A percentile compares a stretch with the other conserved stretches of the same genome.
Conservation (phyloP, 2,113 vertebrate species). For the Bucco capensis region DNA sequence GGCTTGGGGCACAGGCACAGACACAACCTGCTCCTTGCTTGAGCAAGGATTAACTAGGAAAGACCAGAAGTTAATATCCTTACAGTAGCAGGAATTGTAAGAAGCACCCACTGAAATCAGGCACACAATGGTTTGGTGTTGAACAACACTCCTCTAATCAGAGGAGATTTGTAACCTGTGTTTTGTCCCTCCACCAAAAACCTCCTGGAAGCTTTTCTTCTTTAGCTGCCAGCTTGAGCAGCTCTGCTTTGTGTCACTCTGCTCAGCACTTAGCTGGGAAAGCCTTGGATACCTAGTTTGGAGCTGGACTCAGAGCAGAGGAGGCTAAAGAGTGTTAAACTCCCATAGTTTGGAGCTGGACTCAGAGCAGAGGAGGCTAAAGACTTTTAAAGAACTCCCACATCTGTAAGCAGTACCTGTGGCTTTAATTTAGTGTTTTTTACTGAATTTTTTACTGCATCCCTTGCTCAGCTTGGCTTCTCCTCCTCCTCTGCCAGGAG, state of each 20-base stretch:
- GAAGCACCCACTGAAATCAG: not conserved
- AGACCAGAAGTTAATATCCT: not conserved
- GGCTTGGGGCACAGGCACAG: not conserved
- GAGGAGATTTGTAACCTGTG: not conserved
- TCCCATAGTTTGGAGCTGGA: not conserved
- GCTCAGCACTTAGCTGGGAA: not conserved
- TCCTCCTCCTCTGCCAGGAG: not conserved
- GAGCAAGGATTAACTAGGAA: not conserved
- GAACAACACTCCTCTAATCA: not conserved
- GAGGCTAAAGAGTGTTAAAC: not conserved
- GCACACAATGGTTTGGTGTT: not conserved
- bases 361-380: too few relatives aligned
- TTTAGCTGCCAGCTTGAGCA: not conserved
- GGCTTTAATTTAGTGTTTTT: not conserved
- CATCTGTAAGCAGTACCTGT: not conserved
- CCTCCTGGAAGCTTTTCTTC: not conserved
- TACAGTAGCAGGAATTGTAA: not conserved
- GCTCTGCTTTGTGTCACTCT: not conserved
- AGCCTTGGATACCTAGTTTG: not conserved
- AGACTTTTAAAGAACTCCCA: not conserved
- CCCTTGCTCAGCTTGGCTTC: not conserved
- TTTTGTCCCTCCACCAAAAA: not conserved
- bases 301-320: not conserved
- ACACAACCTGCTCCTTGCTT: not conserved
- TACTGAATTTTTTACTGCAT: not conserved